Base-by-base conservation (phyloP, 2,113 vertebrate genomes). In the Anas platyrhynchos region DNA sequence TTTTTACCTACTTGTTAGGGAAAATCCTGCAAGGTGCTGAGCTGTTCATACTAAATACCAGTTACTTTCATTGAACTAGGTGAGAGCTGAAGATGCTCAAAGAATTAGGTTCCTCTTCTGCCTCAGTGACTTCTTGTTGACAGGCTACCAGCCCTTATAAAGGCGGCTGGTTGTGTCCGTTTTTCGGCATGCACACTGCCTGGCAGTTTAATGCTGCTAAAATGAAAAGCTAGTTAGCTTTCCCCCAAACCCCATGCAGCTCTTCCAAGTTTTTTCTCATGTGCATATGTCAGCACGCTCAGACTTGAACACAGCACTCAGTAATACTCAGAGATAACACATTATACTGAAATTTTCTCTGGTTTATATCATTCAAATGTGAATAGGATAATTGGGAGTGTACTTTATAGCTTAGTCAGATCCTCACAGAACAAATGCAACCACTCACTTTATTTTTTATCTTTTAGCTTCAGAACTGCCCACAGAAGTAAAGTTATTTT, bases 401-500 rank as follows among this genome's bases (percentile, higher is more conserved):
- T 81, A 79, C 85, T 86, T 91, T 65, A 38, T 83, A 65, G 54
- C 63, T 96, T 71, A 86, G 79, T 88, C 67, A 83, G n/a, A 89
- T 82, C 73, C 95, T 72, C 72, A 16, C 10, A 80, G 79, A 93
- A 91, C 82, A 91, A 91, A 94, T 38, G 43, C 58, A 77, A 59
- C 46, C 91, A 6, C 61, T 91, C 50, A 66, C 36, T 74, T 71
- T 54, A 27, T 63, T 63, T 26, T 27, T 11, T 27, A 41, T 41
- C 83, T 36, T 90, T 74, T 55, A 2, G 34, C 59, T 94, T 90
- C 88, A 88, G 46, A 95, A 89, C 72, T 96, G 68, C 91, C 83
- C 83, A 61, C 59, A 66, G 89, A 95, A 59, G 69, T 55, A 77
- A 61, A 56, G 16, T 26, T 76, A 67, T 80, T 59, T 75, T 91